phyloP scores from a whole-genome alignment of 2,113 vertebrate genomes.

The Grus americana region DNA sequence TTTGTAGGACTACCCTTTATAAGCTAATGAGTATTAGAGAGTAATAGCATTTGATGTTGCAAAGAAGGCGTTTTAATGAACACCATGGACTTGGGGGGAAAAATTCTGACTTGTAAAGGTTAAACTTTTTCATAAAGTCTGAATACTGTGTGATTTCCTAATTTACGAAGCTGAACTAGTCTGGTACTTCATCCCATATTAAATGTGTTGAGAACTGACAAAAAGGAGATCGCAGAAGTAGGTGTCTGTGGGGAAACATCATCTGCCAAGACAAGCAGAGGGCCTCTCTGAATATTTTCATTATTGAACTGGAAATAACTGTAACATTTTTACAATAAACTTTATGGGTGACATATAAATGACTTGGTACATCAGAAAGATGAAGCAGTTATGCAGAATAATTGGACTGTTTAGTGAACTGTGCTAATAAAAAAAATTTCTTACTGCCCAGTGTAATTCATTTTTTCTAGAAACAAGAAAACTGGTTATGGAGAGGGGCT shows the following conservation, averaged over 20 bases:
- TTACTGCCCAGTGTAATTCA: neutral
- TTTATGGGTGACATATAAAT: neutral
- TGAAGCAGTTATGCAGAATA: neutral
- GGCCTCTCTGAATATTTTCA: neutral
- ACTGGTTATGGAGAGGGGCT: neutral
- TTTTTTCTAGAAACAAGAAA: neutral
- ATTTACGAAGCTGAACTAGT: neutral
- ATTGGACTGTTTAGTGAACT: neutral
- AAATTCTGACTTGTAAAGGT: neutral
- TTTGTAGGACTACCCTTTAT: neutral
- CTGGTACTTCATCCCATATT: neutral
- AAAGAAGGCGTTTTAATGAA: neutral
- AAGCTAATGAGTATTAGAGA: neutral
- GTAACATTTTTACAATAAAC: neutral
- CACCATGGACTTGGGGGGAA: neutral
- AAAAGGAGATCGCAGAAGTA: neutral
- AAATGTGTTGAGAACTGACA: neutral
- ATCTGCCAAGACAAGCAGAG: neutral
- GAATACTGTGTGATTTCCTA: neutral
- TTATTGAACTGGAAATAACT: neutral
- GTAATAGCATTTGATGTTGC: neutral
- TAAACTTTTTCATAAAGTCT: neutral
- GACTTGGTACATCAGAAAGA: neutral
- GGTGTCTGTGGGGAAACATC: neutral
- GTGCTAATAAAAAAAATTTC: neutral